Conservation (phyloP, 2,113 vertebrate genomes). For the Scortum barcoo region DNA sequence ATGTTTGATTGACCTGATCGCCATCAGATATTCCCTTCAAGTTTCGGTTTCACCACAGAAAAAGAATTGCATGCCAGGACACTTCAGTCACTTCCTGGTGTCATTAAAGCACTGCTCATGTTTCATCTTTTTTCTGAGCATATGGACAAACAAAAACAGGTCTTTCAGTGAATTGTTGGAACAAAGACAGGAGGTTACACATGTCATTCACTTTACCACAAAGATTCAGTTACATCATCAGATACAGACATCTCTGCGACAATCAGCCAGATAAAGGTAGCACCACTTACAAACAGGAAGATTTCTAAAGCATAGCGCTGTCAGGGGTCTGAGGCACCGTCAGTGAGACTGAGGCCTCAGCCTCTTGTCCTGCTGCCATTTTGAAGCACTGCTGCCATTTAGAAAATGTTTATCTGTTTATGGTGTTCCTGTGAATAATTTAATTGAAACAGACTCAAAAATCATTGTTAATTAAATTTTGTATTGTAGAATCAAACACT, state of each 20-base stretch:
- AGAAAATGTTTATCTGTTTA: too few species aligned
- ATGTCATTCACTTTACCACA: background rate
- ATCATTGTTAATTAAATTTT: constrained; percentile 1
- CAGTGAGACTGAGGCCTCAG: background rate
- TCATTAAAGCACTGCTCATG: background rate
- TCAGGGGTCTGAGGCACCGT: background rate
- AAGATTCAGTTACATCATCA: too few species aligned
- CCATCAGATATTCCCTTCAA: background rate
- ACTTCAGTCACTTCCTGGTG: background rate
- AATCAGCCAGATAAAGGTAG: background rate
- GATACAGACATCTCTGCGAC: background rate
- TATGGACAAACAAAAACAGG: background rate
- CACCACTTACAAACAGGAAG: background rate
- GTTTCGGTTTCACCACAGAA: background rate
- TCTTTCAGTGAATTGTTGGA: background rate
- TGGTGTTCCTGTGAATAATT: constrained; percentile 1
- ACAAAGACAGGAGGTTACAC: background rate
- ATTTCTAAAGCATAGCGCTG: too few species aligned
- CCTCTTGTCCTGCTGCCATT: background rate
- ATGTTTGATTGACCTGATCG: background rate
- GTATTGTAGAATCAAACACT: background rate
- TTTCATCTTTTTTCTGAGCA: background rate
- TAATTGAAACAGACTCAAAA: background rate
- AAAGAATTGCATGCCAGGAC: background rate
- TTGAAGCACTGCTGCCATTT: background rate